Conservation (phyloP, 2,113 vertebrate genomes). For the Jacana jacana region DNA sequence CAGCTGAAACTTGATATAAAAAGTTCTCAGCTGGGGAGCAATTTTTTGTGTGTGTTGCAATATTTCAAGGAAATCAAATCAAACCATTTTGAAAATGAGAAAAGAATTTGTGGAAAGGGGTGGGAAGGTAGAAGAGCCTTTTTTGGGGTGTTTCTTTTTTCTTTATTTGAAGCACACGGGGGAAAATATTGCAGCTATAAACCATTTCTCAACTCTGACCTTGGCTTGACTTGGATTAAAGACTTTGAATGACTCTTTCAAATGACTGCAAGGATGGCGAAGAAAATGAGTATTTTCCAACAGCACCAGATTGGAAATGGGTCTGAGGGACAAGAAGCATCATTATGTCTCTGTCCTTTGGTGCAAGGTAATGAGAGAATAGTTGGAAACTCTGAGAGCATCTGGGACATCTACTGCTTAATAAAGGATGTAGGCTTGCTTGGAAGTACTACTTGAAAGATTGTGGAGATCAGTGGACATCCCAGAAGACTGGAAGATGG, state of each 20-base stretch:
- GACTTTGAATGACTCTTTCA: not conserved
- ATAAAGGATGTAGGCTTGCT: not conserved
- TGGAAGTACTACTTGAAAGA: not conserved
- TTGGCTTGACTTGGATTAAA: not conserved
- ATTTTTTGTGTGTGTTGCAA: conserved; percentile 30
- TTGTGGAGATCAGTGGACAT: not conserved
- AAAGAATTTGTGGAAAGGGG: not conserved
- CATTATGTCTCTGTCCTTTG: not conserved
- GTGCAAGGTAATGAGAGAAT: not conserved
- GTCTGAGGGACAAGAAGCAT: not conserved
- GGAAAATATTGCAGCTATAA: not conserved
- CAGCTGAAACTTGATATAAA: conserved; percentile 45
- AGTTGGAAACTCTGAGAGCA: not conserved
- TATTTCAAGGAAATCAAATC: conserved; percentile 53
- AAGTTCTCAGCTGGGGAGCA: conserved; percentile 41
- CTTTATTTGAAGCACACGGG: not conserved
- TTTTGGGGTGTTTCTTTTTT: not conserved
- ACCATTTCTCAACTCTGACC: not conserved
- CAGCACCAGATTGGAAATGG: not conserved
- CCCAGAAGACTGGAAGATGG: not conserved
- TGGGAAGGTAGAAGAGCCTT: not conserved
- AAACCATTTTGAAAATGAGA: conserved; percentile 23
- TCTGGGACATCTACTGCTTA: not conserved
- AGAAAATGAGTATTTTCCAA: not conserved
- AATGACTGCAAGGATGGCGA: not conserved